Evolutionary conservation across 2,888 invertebrate genomes (phyloP).

Genomic region (Chaetogeoica ovagalla): DNA sequence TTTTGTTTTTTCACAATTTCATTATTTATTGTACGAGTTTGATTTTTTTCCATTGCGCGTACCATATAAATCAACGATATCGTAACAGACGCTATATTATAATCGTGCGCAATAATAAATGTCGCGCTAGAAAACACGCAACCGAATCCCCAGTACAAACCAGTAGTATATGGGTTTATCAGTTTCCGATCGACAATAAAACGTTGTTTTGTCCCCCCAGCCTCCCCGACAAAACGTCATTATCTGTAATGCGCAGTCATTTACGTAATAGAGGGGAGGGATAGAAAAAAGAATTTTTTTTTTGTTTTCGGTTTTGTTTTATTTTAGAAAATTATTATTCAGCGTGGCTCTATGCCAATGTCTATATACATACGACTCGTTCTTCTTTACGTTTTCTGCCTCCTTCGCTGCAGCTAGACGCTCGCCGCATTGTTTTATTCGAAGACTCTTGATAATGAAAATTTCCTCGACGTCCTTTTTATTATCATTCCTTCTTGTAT

Average conservation of each 20-base stretch:
- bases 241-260: constrained; percentile 23
- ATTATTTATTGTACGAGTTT: no score
- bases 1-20: no score
- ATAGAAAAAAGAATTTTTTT: constrained; percentile 26
- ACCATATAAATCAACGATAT: not conserved
- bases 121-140: not conserved
- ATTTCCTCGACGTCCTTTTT: constrained; percentile 25
- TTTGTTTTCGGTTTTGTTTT: constrained; percentile 34
- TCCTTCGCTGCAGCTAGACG: not conserved
- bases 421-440: constrained; percentile 42
- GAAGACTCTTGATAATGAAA: constrained; percentile 33
- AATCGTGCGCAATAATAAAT: not conserved
- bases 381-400: constrained; percentile 22
- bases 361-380: not conserved
- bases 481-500: constrained; percentile 9
- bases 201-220: constrained; percentile 25
- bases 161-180: constrained; percentile 37
- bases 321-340: constrained; percentile 46
- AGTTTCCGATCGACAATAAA: constrained; percentile 38
- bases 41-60: no score
- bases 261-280: constrained; percentile 2
- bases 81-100: not conserved
- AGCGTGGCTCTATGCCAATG: constrained; percentile 38
- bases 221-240: constrained; percentile 40
- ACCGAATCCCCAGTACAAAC: not conserved